Evolutionary conservation across 1,140 invertebrate genomes (phyloP), one percentile per base, ranked within the genome.

Genomic region (Listronotus bonariensis): DNA sequence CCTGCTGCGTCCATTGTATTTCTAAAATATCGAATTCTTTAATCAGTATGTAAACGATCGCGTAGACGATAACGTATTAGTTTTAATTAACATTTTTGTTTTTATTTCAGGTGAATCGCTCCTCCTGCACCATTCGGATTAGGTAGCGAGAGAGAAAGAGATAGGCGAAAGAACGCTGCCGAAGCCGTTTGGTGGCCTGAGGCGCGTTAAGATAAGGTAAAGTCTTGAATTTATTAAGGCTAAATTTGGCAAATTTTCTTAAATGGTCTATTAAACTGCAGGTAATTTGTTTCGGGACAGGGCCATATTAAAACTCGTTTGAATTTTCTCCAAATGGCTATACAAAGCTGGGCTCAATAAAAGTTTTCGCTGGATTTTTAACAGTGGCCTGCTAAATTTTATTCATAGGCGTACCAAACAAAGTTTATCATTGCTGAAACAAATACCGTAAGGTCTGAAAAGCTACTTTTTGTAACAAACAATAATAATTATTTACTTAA

Each of bases 171-270:
- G 42, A 32, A 34, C 18, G n/a, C 1, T 26, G 14, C 31, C 32
- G 41, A 58, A 34, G 40, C 55, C 55, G 41, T 36, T 46, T 12
- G 18, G 18, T 46, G 18, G 68, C 61, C 65, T 63, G 65, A 61
- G 41, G 63, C 67, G 65, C 65, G 61, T 61, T 70, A 66, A 74
- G 75, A 76, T 76, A 77, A 77, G 75, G 74, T 76, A 77, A 76
- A 77, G 72, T 73, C 72, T 61, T 62, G 72, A 76, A 77, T 77
- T 76, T 77, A 77, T 75, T 71, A 72, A 70, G 68, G 62, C 68
- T 70, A 72, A 76, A 77, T 73, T 76, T 71, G 69, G 70, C 74
- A 71, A 77, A 76, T 76, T 77, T 77, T 75, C 75, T 70, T 70
- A 71, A 77, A 77, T 71, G 74, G 74, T 40, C 74, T 73, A 74